Percentiles rank a stretch among this genome's conserved stretches.
These are phyloP conservation scores for Synanthedon formicaeformis DNA, from an alignment of 2,888 invertebrate species.

Conservation along the genomic window DNA sequence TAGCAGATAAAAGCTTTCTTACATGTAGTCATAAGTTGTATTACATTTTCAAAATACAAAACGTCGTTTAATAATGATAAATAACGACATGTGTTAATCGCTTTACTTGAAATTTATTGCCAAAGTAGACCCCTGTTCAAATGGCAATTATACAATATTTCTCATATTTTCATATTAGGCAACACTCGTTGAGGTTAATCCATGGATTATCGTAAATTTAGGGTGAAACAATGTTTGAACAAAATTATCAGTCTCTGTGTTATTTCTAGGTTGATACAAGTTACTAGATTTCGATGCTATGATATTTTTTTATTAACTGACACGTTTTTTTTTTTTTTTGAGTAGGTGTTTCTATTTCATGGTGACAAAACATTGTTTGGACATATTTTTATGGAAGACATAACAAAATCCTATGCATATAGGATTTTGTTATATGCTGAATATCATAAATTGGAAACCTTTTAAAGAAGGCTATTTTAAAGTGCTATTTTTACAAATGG, in stretches of 20 bases:
- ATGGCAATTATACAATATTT: constrained; percentile 46
- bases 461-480: too few species aligned
- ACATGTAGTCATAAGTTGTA: too few species aligned
- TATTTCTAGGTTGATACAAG: neutral
- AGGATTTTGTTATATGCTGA: too few species aligned
- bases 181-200: constrained; percentile 40
- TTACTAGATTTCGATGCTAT: neutral
- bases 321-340: too few species aligned
- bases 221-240: constrained; percentile 12
- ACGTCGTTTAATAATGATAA: neutral
- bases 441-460: too few species aligned
- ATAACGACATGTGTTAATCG: neutral
- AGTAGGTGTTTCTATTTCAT: too few species aligned
- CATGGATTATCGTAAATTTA: constrained; percentile 51
- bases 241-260: neutral
- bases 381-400: too few species aligned
- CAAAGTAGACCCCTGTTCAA: constrained; percentile 22
- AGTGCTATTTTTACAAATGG: too few species aligned
- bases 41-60: neutral
- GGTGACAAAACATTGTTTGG: too few species aligned
- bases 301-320: too few species aligned
- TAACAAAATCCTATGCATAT: too few species aligned
- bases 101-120: constrained; percentile 18
- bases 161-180: constrained; percentile 62
- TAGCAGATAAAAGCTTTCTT: too few species aligned